Conservation (phyloP, 2,113 vertebrate species). For the Dissostichus mawsoni region DNA sequence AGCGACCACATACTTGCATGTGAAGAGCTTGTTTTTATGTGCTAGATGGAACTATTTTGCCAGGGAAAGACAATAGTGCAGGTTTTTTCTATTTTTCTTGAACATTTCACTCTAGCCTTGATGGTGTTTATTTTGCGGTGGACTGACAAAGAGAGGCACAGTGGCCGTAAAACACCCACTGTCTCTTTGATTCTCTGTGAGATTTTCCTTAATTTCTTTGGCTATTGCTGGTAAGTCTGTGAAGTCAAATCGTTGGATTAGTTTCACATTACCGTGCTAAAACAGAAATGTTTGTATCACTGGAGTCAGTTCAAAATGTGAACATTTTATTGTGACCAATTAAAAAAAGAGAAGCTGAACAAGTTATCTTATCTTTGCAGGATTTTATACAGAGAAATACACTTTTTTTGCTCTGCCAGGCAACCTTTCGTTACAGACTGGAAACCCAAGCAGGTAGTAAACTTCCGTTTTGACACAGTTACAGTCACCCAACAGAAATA, state of each 20-base stretch:
- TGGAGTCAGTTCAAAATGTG: not conserved
- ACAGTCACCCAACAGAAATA: not conserved
- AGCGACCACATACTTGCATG: constrained; percentile 69
- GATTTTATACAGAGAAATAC: not conserved
- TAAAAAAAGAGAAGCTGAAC: not conserved
- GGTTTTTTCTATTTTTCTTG: constrained; percentile 55
- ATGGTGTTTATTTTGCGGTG: constrained; percentile 66
- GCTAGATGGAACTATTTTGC: constrained; percentile 68
- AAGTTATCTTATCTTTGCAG: not conserved
- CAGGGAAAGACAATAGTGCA: constrained; percentile 67
- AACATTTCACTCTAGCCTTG: constrained; percentile 51
- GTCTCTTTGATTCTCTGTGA: constrained; percentile 51
- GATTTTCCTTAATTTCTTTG: constrained; percentile 65
- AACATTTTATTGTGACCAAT: constrained; percentile 19
- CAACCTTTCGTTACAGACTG: not conserved
- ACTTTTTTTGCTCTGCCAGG: not conserved
- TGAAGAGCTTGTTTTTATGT: constrained; percentile 74
- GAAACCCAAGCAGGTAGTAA: not conserved
- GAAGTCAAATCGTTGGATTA: constrained; percentile 32
- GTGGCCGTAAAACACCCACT: constrained; percentile 43
- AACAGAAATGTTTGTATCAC: constrained; percentile 7
- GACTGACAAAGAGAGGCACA: constrained; percentile 52
- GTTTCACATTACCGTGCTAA: constrained; percentile 20
- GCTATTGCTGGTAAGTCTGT: constrained; percentile 42
- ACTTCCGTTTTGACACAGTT: constrained; percentile 20